Conservation (phyloP, 2,797 vertebrate species). For the Siniperca undulata region DNA sequence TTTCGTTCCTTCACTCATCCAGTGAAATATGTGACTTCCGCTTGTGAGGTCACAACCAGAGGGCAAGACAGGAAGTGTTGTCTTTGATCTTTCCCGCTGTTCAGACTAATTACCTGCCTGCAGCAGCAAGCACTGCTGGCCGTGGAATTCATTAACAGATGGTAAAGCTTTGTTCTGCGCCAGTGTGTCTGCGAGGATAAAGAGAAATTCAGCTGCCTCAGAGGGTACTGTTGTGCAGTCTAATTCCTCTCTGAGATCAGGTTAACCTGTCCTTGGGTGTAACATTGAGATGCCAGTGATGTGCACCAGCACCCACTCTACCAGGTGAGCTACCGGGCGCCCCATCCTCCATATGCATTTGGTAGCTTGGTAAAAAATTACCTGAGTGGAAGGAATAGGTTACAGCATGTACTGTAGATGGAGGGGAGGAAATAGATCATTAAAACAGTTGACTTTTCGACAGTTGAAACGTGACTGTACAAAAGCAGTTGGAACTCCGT, state of each 20-base stretch:
- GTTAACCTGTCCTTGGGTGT: constrained; percentile 22
- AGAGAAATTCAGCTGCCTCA: constrained; percentile 53
- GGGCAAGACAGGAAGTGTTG: constrained; percentile 68
- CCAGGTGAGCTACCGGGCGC: too few relatives aligned
- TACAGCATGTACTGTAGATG: neutral
- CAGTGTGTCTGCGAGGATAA: constrained; percentile 45
- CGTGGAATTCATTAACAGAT: constrained; percentile 76
- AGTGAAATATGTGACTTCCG: constrained; percentile 71
- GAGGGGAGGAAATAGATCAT: neutral
- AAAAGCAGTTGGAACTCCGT: neutral
- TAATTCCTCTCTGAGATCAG: constrained; percentile 36
- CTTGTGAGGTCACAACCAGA: constrained; percentile 74
- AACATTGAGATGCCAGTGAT: neutral
- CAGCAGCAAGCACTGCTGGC: constrained; percentile 65
- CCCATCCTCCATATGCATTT: neutral
- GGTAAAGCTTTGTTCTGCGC: constrained; percentile 70
- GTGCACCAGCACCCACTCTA: neutral
- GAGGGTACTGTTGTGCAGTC: constrained; percentile 3
- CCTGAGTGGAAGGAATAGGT: neutral
- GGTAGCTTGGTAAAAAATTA: neutral
- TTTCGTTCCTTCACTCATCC: constrained; percentile 43
- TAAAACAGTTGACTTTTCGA: neutral
- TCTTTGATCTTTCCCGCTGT: constrained; percentile 81
- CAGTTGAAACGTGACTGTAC: neutral
- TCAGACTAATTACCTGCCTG: constrained; percentile 82